Evolutionary conservation across 2,797 vertebrate genomes (phyloP).

Genomic region (Trematomus bernacchii): DNA sequence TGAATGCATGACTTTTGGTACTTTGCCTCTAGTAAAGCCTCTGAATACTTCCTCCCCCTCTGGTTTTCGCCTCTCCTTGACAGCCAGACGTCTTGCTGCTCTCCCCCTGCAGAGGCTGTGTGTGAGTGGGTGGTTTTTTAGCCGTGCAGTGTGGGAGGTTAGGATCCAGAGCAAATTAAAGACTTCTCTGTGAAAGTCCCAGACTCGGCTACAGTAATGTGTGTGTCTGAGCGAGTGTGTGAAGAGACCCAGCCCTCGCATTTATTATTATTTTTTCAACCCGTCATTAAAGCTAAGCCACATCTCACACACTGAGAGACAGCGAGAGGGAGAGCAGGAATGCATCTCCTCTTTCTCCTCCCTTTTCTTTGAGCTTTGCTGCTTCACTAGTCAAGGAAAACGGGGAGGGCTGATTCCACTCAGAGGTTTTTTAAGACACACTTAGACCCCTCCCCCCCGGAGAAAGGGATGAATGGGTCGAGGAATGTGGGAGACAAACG

Average conservation of each 20-base stretch:
- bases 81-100: conserved; percentile 65
- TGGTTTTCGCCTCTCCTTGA: conserved; percentile 18
- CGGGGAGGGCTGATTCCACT: conserved; percentile 66
- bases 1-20: no score
- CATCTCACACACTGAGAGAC: conserved; percentile 76
- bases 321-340: conserved; percentile 74
- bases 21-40: no score
- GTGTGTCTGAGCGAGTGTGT: conserved; percentile 44
- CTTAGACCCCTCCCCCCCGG: conserved; percentile 64
- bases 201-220: conserved; percentile 74
- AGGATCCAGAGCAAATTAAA: conserved; percentile 83
- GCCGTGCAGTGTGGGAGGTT: conserved; percentile 82
- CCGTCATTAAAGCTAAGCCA: conserved; percentile 84
- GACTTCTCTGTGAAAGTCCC: conserved; percentile 84
- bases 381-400: conserved; percentile 85
- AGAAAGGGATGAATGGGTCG: conserved; percentile 82
- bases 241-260: conserved; percentile 63
- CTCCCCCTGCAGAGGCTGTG: conserved; percentile 42
- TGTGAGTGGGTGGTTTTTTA: conserved; percentile 82
- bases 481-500: conserved; percentile 86
- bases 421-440: conserved; percentile 63
- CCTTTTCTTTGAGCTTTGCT: conserved; percentile 77
- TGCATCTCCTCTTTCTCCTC: conserved; percentile 76
- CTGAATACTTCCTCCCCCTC: no score
- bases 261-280: conserved; percentile 53